Evolutionary conservation across 2,888 invertebrate genomes (phyloP), one percentile per base, ranked within the genome.

Genomic region (Laspeyria flexula): DNA sequence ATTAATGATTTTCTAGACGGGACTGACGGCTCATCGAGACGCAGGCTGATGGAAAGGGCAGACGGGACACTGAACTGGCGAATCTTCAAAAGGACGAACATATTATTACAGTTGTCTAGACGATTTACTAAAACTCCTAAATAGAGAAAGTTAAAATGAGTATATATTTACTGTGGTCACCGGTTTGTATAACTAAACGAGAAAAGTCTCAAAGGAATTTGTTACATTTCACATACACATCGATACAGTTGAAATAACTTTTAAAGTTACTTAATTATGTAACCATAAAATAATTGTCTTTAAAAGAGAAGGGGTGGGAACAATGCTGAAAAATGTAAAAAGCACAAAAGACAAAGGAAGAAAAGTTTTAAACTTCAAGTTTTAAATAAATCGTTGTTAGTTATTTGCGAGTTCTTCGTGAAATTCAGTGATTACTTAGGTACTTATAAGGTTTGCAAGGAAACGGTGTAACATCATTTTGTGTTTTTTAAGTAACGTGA

Each of bases 1-100:
- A 59, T 65, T 58, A 66, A 42, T 59, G 57, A 69, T 60, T 65
- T 60, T 65, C 46, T 43, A 71, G 63, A 65, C 47, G 46, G 58
- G 60, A 56, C 56, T 60, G 71, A 65, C 64, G 43, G 68, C 57
- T 66, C 53, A 65, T 59, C 60, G 64, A 64, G 69, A 62, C 63
- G 64, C 55, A 62, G 58, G 40, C 50, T 50, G 71, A 75, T 46
- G 60, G 59, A 57, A 65, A 75, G 77, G 80, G 74, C 81, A 77
- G 76, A 79, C 79, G 55, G 83, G 67, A 69, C 81, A 75, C 60
- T 81, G 83, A 84, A 81, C 85, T 71, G 67, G 50, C 43, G 56
- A 73, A 79, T 73, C 67, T 72, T 68, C 40, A 65, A 70, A 75
- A 78, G 76, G 78, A 54, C 79, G 56, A 71, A 66, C 64, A 58